These are phyloP conservation scores for Nephrotoma appendiculata DNA, from an alignment of 2,888 invertebrate species.

Conservation along the genomic window DNA sequence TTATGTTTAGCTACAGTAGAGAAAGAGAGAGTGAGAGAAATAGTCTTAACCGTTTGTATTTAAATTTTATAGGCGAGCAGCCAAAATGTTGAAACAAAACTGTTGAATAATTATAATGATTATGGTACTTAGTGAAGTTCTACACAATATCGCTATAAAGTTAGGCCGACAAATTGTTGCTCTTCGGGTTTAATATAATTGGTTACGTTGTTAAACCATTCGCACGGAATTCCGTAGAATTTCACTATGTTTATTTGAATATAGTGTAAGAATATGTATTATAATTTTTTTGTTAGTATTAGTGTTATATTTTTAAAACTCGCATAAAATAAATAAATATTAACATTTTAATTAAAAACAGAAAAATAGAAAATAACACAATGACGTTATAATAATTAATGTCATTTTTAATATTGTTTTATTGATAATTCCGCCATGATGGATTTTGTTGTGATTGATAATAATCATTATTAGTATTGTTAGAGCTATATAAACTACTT, in stretches of 20 bases:
- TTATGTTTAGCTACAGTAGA: not conserved
- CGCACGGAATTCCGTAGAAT: not conserved
- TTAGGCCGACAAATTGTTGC: too few species aligned
- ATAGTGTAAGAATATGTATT: not conserved
- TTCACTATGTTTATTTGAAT: not conserved
- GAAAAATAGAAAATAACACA: not conserved
- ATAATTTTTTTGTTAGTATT: not conserved
- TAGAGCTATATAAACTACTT: not conserved
- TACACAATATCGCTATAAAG: too few species aligned
- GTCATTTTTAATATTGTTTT: not conserved
- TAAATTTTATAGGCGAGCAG: not conserved
- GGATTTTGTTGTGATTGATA: not conserved
- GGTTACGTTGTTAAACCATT: not conserved
- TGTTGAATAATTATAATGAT: not conserved
- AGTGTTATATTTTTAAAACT: not conserved
- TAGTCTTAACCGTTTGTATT: not conserved
- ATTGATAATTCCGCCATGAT: slow-evolving; percentile 7
- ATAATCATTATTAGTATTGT: not conserved
- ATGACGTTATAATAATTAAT: not conserved
- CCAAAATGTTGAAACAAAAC: not conserved
- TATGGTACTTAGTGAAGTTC: too few species aligned
- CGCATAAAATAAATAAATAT: not conserved
- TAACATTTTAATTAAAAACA: not conserved
- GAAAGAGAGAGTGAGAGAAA: not conserved
- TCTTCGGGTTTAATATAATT: too few species aligned